phyloP scores from a whole-genome alignment of 2,888 invertebrate species.

The Eurytoma californica region DNA sequence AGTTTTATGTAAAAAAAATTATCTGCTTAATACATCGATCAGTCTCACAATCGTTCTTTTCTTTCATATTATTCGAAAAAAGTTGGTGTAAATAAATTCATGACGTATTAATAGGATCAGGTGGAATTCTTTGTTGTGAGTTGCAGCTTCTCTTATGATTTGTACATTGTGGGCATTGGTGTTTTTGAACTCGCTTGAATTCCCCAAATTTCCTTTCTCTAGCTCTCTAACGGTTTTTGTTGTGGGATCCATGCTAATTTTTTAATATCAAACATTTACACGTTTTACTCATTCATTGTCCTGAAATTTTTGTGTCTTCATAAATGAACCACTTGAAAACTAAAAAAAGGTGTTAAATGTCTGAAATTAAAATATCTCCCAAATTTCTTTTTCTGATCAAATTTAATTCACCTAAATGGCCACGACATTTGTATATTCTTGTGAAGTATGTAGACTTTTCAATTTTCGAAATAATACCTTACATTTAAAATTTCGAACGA shows the following conservation, averaged over 20 bases:
- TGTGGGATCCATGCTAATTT: background rate
- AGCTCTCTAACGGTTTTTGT: constrained; percentile 9
- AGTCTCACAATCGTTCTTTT: constrained; percentile 73
- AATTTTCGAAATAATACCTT: background rate
- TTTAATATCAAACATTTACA: constrained; percentile 23
- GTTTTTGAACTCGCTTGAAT: background rate
- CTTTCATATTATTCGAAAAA: constrained; percentile 58
- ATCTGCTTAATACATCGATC: constrained; percentile 73
- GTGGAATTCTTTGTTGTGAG: constrained; percentile 50
- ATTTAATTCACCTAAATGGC: constrained; percentile 15
- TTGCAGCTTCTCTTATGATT: constrained; percentile 50
- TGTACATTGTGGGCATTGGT: constrained; percentile 36
- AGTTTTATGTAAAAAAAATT: constrained; percentile 70
- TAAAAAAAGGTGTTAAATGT: background rate
- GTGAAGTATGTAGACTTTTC: constrained; percentile 38
- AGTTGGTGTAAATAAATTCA: constrained; percentile 57
- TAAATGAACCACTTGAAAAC: background rate
- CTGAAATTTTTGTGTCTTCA: background rate
- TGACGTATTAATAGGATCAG: constrained; percentile 45
- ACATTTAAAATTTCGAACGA: constrained; percentile 35
- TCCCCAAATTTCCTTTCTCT: background rate
- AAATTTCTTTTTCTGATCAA: background rate
- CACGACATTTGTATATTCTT: constrained; percentile 38
- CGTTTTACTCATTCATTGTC: background rate
- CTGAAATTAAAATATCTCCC: constrained; percentile 19